phyloP scores from a whole-genome alignment of 1,140 invertebrate genomes.

The Tetramorium simillimum region DNA sequence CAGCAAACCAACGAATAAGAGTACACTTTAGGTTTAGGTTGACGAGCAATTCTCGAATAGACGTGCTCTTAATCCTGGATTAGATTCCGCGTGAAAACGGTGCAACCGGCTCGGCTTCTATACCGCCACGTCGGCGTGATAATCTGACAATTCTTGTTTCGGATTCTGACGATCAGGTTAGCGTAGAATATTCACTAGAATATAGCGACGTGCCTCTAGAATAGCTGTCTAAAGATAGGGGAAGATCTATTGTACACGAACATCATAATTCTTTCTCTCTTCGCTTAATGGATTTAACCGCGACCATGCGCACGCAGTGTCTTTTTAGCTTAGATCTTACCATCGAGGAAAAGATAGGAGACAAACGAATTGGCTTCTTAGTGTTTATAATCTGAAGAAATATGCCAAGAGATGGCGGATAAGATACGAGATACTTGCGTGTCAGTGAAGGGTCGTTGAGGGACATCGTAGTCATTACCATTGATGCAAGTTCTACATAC shows the following conservation, averaged over 20 bases:
- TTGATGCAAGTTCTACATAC: slow-evolving; percentile 16
- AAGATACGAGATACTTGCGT: slow-evolving; percentile 42
- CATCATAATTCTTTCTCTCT: background rate
- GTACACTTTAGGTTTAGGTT: slow-evolving; percentile 24
- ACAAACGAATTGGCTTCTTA: slow-evolving; percentile 41
- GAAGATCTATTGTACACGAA: background rate
- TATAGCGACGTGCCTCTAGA: background rate
- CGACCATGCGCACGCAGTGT: background rate
- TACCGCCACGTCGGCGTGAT: background rate
- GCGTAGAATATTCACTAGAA: background rate
- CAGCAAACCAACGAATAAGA: background rate
- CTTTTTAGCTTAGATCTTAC: slow-evolving; percentile 20
- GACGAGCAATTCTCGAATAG: slow-evolving; percentile 22
- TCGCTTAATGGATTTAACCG: slow-evolving; percentile 25
- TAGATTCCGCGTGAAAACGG: slow-evolving; percentile 47
- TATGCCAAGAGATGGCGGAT: slow-evolving; percentile 8
- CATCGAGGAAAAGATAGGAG: slow-evolving; percentile 15
- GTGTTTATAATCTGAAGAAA: slow-evolving; percentile 30
- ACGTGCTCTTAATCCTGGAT: slow-evolving; percentile 46
- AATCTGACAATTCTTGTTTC: slow-evolving; percentile 43
- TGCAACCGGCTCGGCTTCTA: background rate
- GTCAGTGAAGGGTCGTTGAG: slow-evolving; percentile 1
- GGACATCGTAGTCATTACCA: slow-evolving; percentile 11
- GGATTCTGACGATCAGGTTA: slow-evolving; percentile 25
- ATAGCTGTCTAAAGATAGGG: slow-evolving; percentile 31